Evolutionary conservation across 1,140 invertebrate species (phyloP).

Genomic region (Asobara japonica): DNA sequence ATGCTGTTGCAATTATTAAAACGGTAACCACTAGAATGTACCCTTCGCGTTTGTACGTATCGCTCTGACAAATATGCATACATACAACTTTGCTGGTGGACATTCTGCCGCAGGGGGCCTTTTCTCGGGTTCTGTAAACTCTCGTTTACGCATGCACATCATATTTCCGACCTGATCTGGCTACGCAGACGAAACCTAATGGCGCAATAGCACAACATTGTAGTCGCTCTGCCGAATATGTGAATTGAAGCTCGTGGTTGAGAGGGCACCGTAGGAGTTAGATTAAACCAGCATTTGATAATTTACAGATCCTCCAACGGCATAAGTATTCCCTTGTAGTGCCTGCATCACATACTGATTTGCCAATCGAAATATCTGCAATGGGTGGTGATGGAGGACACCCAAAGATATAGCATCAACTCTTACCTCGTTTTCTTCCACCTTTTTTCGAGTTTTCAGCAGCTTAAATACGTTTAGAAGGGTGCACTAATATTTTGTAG

Average conservation of each 20-base stretch:
- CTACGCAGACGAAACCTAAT: too few species aligned
- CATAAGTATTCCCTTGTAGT: slow-evolving; percentile 35
- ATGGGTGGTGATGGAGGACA: slow-evolving; percentile 41
- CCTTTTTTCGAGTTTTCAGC: slow-evolving; percentile 58
- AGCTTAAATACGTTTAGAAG: slow-evolving; percentile 41
- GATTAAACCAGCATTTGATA: slow-evolving; percentile 15
- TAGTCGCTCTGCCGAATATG: too few species aligned
- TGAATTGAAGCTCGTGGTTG: too few species aligned
- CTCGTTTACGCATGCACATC: too few species aligned
- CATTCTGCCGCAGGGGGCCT: background rate
- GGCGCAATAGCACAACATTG: too few species aligned
- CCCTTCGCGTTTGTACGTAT: slow-evolving; percentile 47
- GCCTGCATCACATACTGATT: slow-evolving; percentile 45
- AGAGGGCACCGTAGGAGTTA: slow-evolving; percentile 5
- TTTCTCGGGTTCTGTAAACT: background rate
- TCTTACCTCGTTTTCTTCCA: slow-evolving; percentile 43
- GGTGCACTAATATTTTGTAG: slow-evolving; percentile 26
- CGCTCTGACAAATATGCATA: slow-evolving; percentile 30
- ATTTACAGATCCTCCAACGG: slow-evolving; percentile 22
- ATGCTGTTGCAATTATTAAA: slow-evolving; percentile 66
- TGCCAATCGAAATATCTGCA: slow-evolving; percentile 25
- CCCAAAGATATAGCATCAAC: slow-evolving; percentile 58
- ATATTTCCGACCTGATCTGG: too few species aligned
- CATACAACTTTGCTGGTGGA: background rate
- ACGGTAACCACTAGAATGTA: slow-evolving; percentile 55